These are phyloP conservation scores for Dasysyrphus tricinctus DNA, from an alignment of 2,888 invertebrate genomes.

Conservation along the genomic window DNA sequence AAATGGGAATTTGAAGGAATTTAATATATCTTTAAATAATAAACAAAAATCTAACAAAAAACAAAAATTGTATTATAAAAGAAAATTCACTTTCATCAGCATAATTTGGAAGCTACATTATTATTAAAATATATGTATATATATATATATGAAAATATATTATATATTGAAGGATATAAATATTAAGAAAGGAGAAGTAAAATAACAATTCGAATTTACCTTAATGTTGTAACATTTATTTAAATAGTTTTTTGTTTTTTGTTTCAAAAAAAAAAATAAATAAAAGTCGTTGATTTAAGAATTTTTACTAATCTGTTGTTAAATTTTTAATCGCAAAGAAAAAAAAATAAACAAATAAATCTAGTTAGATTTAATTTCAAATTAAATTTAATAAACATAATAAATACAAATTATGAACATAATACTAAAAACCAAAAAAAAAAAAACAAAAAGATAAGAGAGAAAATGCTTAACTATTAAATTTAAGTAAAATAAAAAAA, in stretches of 20 bases:
- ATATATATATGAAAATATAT: constrained; percentile 66
- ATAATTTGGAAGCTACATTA: constrained; percentile 66
- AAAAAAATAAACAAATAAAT: constrained; percentile 42
- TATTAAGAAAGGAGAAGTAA: constrained; percentile 58
- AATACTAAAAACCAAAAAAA: constrained; percentile 70
- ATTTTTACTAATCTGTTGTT: constrained; percentile 68
- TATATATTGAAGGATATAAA: constrained; percentile 63
- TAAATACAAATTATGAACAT: constrained; percentile 47
- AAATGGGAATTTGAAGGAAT: constrained; percentile 69
- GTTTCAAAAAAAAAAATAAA: constrained; percentile 49
- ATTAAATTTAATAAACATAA: constrained; percentile 59
- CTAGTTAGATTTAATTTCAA: constrained; percentile 72
- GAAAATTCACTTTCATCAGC: constrained; percentile 66
- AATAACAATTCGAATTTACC: constrained; percentile 76
- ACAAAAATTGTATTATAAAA: constrained; percentile 60
- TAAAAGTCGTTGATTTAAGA: constrained; percentile 54
- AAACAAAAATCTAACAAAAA: constrained; percentile 55
- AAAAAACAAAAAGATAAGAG: constrained; percentile 77
- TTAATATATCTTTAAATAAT: constrained; percentile 70
- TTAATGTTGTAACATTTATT: constrained; percentile 76
- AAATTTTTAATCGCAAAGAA: constrained; percentile 65
- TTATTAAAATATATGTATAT: constrained; percentile 74
- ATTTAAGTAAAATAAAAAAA: constrained; percentile 69
- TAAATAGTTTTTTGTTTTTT: constrained; percentile 51
- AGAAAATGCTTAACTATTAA: constrained; percentile 81